A percentile compares a stretch with the other conserved stretches of the same genome.
These are phyloP conservation scores for Mus spretus DNA, from an alignment of 2,797 vertebrate species.

Conservation along the genomic window DNA sequence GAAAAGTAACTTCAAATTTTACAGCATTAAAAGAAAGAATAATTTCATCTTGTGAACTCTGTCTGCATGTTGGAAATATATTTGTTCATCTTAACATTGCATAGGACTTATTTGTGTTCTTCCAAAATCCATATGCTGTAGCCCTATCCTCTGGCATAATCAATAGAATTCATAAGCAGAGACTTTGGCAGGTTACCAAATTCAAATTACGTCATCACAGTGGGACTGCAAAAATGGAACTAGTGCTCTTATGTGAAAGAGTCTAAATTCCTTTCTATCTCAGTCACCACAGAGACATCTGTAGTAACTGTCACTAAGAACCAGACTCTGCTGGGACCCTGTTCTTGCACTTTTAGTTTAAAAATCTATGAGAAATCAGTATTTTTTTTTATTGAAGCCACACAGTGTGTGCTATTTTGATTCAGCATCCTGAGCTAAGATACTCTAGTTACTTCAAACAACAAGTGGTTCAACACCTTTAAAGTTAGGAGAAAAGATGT, in stretches of 20 bases:
- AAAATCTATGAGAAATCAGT: not conserved
- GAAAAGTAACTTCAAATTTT: not conserved
- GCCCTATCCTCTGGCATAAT: not conserved
- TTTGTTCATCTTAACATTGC: not conserved
- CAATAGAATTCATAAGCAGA: not conserved
- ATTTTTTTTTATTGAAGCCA: not conserved
- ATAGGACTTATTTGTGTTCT: not conserved
- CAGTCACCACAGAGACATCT: not conserved
- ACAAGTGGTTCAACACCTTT: not conserved
- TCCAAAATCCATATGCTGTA: not conserved
- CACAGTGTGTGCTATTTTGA: not conserved
- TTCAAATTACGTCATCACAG: not conserved
- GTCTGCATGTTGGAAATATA: not conserved
- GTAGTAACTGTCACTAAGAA: not conserved
- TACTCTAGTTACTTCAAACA: slow-evolving; percentile 29
- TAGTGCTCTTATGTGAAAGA: not conserved
- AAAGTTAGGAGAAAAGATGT: slow-evolving; percentile 53
- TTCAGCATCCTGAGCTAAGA: not conserved
- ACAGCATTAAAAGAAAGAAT: not conserved
- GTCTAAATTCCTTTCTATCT: not conserved
- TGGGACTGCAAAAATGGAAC: not conserved
- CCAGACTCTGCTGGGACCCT: too few species aligned
- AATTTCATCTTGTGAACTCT: not conserved
- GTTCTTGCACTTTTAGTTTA: not conserved
- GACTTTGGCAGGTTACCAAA: not conserved